Base-by-base conservation (phyloP, 2,888 invertebrate genomes). In the Parnassius mnemosyne region DNA sequence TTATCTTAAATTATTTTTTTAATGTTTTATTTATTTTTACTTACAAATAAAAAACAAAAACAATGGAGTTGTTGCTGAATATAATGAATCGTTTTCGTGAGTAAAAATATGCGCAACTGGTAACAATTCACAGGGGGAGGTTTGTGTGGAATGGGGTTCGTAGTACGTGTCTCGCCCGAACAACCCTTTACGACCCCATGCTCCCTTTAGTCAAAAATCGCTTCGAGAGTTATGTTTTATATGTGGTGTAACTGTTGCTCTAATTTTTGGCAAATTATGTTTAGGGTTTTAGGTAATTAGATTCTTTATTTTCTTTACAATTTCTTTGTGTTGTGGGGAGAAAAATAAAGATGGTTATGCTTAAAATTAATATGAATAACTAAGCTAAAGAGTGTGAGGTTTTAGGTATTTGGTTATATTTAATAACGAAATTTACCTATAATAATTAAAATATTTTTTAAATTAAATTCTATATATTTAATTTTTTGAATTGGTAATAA, bases 81-180 rank as follows among this genome's bases (percentile, higher is more conserved):
- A 60, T 49, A 56, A 58, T 68, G 74, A 76, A 76, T 77, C 77
- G 77, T 80, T 77, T 78, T 76, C 75, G 78, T 71, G 77, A 77
- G 72, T 79, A 84, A 87, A 87, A 86, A 84, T 87, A 85, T 85
- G 87, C 85, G 84, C 86, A 86, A 86, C 85, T 84, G 82, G 85
- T 84, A 85, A 88, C 87, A 86, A 86, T 87, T 85, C 87, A 83
- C 84, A 82, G 85, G 88, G 81, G 80, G 73, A 75, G 80, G 72
- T 74, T 71, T 68, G 74, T 69, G 78, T 78, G 78, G 86, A 85
- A 83, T 78, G 77, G 73, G 81, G 84, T 82, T 83, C 83, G 81
- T 59, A 80, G 83, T 83, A 80, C 13, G 10, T 49, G 49, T 49
- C 78, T 77, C 73, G 66, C 66, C 61, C 60, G 67, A 68, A 71